Evolutionary conservation across 2,888 invertebrate species (phyloP), one percentile per base, ranked within the genome.

Genomic region (Acronicta leporina): DNA sequence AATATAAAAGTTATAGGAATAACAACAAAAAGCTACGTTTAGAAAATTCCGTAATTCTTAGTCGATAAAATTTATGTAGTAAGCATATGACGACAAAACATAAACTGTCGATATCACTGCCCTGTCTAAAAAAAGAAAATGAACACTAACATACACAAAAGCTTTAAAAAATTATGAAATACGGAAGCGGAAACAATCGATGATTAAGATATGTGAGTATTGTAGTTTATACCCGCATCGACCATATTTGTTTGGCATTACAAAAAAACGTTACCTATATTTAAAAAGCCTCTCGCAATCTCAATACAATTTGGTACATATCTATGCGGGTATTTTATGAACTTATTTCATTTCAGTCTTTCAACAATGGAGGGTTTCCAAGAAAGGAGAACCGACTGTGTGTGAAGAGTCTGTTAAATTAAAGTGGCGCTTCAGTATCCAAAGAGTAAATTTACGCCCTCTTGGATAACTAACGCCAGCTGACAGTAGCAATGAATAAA

Each of bases 201-300:
- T 20, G 59, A 49, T 25, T 5, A 57, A 63, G 47, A 58, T 56
- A 62, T 11, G 46, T 61, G 4, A 20, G n/a, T n/a, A 60, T 53
- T 44, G 48, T 44, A 63, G 30, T 50, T 49, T 47, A 51, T 14
- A 11, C 75, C 76, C 75, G 70, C 68, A 75, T 75, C 14, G 11
- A 44, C 30, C 14, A 62, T 46, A 53, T 27, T 54, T 44, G 61
- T 58, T 65, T 42, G n/a, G 33, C 16, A 33, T 56, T 59, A 48
- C 47, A 35, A 61, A 62, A 51, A 50, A 53, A 44, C n/a, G n/a
- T n/a, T n/a, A n/a, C n/a, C 16, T 54, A 61, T 63, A 67, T 75
- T 73, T 65, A 27, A 66, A 67, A 52, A 42, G 30, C 33, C 49
- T 63, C 35, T 57, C 5, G 47, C 59, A 61, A 64, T 65, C 44